Base-by-base conservation (phyloP, 1,140 invertebrate species). In the Caenorhabditis tropicalis region DNA sequence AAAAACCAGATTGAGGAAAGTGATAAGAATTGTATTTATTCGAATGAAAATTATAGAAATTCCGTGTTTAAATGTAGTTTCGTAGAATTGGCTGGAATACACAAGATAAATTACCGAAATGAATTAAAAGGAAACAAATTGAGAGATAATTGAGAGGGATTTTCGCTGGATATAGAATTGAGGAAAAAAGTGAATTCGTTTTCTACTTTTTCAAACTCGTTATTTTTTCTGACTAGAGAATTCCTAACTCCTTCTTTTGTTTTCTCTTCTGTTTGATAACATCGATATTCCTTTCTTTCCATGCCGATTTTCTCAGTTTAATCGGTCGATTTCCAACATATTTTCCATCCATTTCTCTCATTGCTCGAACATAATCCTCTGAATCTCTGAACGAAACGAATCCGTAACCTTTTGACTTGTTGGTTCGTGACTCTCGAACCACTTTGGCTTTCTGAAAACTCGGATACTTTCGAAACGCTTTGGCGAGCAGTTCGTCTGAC, bases 371-470 rank as follows among this genome's bases (percentile, higher is more conserved):
- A 90, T 98, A 99, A 92, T 99, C 98, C 49, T 90, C 89, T 0
- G 98, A 96, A 92, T 99, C 96, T 91, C 96, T 97, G 91, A 99
- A 99, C 88, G 97, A 99, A 46, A 99, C 96, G 92, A 99, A 99
- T 7, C 98, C 98, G 92, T 97, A 99, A 9, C 98, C 98, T 93
- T 98, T 98, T 60, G 95, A 98, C 92, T 99, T 99, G 91, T 98
- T 98, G 0, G 96, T 97, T 60, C 97, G 92, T 90, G 97, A 98
- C 91, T 99, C 98, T 86, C 98, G 93, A 1, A 99, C 94, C 7
- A 99, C 86, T 92, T 97, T 97, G 0, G 98, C 97, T 91, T 94
- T 95, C 90, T 95, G 93, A 92, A 99, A 99, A 51, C 96, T 98
- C 0, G 95, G 94, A 93, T 96, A 99, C 91, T 97, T 96, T 88